Evolutionary conservation across 2,113 vertebrate species (phyloP).

Genomic region (Cyanoramphus novaezelandiae): DNA sequence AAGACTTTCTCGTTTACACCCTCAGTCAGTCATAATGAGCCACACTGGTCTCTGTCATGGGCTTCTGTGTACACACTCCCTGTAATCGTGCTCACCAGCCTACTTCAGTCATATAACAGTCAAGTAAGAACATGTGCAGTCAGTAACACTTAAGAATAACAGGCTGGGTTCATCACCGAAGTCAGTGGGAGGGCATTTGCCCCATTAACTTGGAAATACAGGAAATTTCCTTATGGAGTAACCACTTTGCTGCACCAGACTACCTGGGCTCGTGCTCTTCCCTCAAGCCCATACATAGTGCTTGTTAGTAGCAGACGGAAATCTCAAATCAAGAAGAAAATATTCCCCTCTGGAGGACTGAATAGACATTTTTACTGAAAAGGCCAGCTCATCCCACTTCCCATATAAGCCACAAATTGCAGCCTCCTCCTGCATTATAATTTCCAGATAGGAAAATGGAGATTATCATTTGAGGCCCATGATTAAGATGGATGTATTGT

Average conservation of each 20-base stretch:
- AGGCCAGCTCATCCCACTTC: not conserved
- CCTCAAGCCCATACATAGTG: fast-evolving
- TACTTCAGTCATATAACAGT: not conserved
- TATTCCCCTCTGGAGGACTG: not conserved
- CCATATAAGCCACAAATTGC: not conserved
- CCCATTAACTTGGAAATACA: not conserved
- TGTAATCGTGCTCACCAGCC: not conserved
- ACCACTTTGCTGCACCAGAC: not conserved
- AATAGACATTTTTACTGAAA: not conserved
- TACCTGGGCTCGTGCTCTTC: not conserved
- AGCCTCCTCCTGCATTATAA: not conserved
- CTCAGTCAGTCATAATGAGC: not conserved
- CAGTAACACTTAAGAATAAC: not conserved
- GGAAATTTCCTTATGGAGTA: not conserved
- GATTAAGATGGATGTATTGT: not conserved
- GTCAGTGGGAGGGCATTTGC: not conserved
- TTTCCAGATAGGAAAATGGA: not conserved
- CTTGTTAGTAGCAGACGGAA: not conserved
- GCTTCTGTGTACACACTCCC: not conserved
- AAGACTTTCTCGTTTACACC: not conserved
- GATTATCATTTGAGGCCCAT: not conserved
- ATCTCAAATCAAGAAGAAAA: not conserved
- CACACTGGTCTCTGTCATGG: not conserved
- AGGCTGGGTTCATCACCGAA: not conserved
- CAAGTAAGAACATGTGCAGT: not conserved